These are phyloP conservation scores for Ochropleura plecta DNA, from an alignment of 2,888 invertebrate genomes.

Conservation along the genomic window DNA sequence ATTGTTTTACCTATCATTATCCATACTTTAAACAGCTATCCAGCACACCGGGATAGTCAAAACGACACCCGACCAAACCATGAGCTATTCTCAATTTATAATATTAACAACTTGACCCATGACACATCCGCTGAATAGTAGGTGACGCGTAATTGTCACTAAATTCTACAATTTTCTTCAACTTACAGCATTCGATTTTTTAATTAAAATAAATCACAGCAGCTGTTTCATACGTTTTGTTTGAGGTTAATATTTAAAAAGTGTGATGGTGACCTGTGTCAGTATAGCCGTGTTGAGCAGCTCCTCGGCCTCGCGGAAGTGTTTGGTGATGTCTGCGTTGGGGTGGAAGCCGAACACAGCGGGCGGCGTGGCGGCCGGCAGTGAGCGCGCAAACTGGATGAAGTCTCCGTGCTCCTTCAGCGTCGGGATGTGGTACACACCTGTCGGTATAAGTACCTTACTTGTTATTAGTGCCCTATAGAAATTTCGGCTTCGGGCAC, in stretches of 20 bases:
- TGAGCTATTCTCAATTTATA: not conserved
- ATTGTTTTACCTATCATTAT: constrained; percentile 8
- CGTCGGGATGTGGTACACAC: constrained; percentile 93
- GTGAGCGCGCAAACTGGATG: constrained; percentile 91
- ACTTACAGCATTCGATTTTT: no score
- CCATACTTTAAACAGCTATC: not conserved
- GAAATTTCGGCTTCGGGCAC: not conserved
- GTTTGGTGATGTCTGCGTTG: constrained; percentile 98
- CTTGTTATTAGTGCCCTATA: not conserved
- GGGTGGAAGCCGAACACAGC: constrained; percentile 97
- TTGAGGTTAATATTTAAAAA: not conserved
- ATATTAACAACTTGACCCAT: no score
- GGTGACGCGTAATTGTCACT: no score
- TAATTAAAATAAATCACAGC: no score
- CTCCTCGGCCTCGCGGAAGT: constrained; percentile 95
- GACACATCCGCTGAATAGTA: no score
- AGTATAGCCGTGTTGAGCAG: constrained; percentile 93
- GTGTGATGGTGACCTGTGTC: constrained; percentile 92
- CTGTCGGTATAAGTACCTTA: constrained; percentile 74
- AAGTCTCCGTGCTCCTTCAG: constrained; percentile 94
- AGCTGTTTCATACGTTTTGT: no score
- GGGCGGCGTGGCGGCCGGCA: constrained; percentile 95
- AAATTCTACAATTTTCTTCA: no score
- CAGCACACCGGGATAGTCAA: not conserved
- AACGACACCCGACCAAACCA: no score